Percentiles rank a stretch among this genome's conserved stretches.
Evolutionary conservation across 2,113 vertebrate genomes (phyloP).

Genomic region (Pelecanus crispus): DNA sequence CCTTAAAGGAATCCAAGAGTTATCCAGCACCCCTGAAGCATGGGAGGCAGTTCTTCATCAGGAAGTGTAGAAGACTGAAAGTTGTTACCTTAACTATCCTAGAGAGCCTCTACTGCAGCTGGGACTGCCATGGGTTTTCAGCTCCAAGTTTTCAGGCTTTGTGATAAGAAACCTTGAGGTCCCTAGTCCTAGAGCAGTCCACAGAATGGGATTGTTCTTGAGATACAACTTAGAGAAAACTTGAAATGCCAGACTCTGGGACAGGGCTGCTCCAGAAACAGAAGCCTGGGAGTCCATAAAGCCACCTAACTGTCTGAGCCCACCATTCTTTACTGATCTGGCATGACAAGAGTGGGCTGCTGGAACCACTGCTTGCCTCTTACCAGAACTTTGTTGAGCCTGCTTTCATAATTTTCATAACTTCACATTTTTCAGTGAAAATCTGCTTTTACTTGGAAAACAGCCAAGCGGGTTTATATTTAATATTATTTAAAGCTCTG

Average conservation of each 20-base stretch:
- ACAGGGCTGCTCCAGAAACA: background rate
- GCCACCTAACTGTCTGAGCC: background rate
- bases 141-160: background rate
- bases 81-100: background rate
- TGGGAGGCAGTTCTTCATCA: background rate
- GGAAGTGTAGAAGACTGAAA: background rate
- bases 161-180: background rate
- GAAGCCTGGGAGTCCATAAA: background rate
- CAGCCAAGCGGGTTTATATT: background rate
- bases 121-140: background rate
- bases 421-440: background rate
- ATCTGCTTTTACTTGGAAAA: background rate
- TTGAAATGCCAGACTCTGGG: background rate
- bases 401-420: background rate
- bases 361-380: background rate
- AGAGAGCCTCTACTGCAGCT: background rate
- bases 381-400: background rate
- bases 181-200: background rate
- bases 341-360: background rate
- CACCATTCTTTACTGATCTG: background rate
- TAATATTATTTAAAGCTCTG: background rate
- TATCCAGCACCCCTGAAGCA: background rate
- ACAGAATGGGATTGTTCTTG: background rate
- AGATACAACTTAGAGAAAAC: background rate
- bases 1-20: background rate